Evolutionary conservation across 2,888 invertebrate species (phyloP).

Genomic region (Mimas tiliae): DNA sequence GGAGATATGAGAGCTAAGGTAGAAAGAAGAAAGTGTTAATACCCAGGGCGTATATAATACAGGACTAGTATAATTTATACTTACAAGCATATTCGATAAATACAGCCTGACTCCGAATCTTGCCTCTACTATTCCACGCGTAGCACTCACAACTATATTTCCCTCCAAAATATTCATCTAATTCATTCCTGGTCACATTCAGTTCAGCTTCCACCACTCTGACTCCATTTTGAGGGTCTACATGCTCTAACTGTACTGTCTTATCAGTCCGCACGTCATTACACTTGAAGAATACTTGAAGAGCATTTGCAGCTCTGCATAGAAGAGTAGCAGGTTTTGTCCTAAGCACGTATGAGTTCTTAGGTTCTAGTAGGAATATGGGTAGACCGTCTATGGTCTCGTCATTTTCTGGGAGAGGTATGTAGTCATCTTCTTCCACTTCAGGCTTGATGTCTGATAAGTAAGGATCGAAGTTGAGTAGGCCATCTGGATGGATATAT

Average conservation of each 20-base stretch:
- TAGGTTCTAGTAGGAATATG: constrained; percentile 94
- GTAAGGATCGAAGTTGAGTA: constrained; percentile 75
- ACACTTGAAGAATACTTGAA: constrained; percentile 92
- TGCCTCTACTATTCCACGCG: constrained; percentile 92
- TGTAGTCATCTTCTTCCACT: constrained; percentile 78
- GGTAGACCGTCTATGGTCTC: constrained; percentile 90
- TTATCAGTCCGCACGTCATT: constrained; percentile 86
- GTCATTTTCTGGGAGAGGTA: constrained; percentile 82
- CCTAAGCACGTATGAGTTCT: constrained; percentile 94
- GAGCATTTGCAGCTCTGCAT: constrained; percentile 95
- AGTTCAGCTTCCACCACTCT: constrained; percentile 90
- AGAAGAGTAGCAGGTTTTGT: constrained; percentile 94
- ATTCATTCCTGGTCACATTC: constrained; percentile 91
- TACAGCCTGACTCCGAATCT: constrained; percentile 91
- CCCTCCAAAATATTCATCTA: constrained; percentile 93
- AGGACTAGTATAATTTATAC: constrained; percentile 74
- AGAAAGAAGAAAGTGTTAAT: too few relatives aligned
- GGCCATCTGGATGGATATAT: constrained; percentile 76
- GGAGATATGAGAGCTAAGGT: too few relatives aligned
- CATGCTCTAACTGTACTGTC: constrained; percentile 88
- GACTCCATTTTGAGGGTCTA: constrained; percentile 91
- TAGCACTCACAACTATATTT: constrained; percentile 94
- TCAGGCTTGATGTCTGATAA: constrained; percentile 74
- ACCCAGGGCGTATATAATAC: too few relatives aligned
- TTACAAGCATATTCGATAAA: constrained; percentile 93